Conservation (phyloP, 2,888 invertebrate species). For the Drosophila mayaguana region DNA sequence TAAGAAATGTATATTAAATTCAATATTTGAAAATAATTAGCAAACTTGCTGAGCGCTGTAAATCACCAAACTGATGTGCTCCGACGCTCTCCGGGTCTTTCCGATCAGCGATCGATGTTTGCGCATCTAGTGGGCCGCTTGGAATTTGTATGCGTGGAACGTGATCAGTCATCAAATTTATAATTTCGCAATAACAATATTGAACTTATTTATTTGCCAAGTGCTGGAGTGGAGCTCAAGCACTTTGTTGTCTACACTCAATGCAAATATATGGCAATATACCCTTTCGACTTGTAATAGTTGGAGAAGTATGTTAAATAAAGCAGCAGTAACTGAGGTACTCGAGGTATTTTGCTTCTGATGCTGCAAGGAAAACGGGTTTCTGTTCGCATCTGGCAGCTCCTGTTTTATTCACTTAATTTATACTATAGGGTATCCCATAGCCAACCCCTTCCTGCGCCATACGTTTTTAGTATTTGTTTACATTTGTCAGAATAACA, state of each 20-base stretch:
- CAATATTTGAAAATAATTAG: conserved; percentile 6
- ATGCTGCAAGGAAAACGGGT: not conserved
- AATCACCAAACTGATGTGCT: not conserved
- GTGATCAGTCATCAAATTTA: conserved; percentile 56
- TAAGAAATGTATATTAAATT: not conserved
- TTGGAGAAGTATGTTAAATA: not conserved
- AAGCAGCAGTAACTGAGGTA: no score
- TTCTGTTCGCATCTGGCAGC: not conserved
- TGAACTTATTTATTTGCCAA: conserved; percentile 37
- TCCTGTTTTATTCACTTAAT: no score
- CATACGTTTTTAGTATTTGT: conserved; percentile 34
- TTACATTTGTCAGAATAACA: conserved; percentile 31
- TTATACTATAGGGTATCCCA: conserved; percentile 26
- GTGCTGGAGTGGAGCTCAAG: conserved; percentile 31
- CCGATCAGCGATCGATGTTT: not conserved
- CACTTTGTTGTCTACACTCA: conserved; percentile 15
- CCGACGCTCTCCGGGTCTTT: not conserved
- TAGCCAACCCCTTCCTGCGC: not conserved
- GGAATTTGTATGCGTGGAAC: conserved; percentile 61
- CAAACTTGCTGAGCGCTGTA: conserved; percentile 14
- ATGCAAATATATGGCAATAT: conserved; percentile 16
- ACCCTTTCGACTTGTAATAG: conserved; percentile 13
- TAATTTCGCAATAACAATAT: conserved; percentile 68
- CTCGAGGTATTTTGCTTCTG: not conserved
- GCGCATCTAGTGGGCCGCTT: conserved; percentile 4